phyloP scores from a whole-genome alignment of 2,113 vertebrate species.

The Emydura subglobosa region DNA sequence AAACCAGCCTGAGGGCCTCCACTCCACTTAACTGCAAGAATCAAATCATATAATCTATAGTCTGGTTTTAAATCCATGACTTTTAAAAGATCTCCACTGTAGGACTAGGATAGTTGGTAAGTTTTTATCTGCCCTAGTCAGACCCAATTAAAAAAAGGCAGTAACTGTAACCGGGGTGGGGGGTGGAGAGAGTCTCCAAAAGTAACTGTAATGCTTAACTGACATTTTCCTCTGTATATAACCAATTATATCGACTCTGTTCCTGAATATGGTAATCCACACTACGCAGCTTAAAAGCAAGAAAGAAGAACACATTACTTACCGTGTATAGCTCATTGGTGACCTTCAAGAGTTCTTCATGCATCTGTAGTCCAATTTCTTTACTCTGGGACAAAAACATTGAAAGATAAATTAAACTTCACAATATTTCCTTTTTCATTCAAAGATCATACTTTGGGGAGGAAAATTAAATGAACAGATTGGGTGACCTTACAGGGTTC shows the following conservation, averaged over 20 bases:
- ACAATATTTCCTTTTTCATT: not conserved
- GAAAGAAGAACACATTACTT: constrained; percentile 57
- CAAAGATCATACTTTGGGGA: not conserved
- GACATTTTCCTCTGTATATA: too few relatives aligned
- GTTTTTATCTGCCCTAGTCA: not conserved
- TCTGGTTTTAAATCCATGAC: not conserved
- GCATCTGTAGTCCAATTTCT: constrained; percentile 96
- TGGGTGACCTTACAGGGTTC: not conserved
- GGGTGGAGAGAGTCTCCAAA: fast-evolving
- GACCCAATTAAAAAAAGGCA: fast-evolving
- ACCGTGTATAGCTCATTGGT: constrained; percentile 98
- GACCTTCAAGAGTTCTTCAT: constrained; percentile 94
- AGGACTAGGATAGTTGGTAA: not conserved
- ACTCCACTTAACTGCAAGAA: fast-evolving
- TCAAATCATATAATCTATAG: fast-evolving
- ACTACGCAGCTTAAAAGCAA: fast-evolving
- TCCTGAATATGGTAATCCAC: not conserved
- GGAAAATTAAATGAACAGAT: not conserved
- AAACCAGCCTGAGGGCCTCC: not conserved
- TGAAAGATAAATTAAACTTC: not conserved
- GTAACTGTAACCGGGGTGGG: fast-evolving
- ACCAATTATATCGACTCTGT: fast-evolving
- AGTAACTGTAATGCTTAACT: fast-evolving
- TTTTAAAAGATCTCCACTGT: fast-evolving
- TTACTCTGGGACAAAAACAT: constrained; percentile 88